Conservation (phyloP, 2,797 vertebrate genomes). For the Prionace glauca region DNA sequence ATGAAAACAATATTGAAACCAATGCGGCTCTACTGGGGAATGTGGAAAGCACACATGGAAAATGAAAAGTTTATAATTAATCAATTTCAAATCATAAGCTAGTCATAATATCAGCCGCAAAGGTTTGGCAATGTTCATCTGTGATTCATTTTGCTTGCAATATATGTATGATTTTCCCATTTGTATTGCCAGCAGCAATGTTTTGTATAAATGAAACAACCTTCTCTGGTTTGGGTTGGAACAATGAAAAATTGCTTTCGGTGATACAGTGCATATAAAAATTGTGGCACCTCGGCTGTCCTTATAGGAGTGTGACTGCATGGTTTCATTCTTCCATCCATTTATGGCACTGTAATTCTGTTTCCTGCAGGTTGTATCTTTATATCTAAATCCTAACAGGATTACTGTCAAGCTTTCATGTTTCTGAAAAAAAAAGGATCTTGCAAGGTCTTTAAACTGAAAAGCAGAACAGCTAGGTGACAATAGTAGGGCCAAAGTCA, state of each 20-base stretch:
- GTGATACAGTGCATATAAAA: background rate
- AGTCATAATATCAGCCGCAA: background rate
- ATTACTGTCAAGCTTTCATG: constrained; percentile 45
- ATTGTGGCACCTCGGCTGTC: background rate
- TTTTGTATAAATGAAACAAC: background rate
- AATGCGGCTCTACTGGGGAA: background rate
- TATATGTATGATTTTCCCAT: background rate
- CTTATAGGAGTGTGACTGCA: background rate
- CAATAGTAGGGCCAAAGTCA: constrained; percentile 59
- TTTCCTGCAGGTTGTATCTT: constrained; percentile 44
- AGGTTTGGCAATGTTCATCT: background rate
- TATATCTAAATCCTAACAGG: constrained; percentile 48
- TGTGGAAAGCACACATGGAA: background rate
- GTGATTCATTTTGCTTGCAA: background rate
- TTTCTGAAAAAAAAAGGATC: constrained; percentile 47
- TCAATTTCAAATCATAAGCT: constrained; percentile 2
- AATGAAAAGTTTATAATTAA: background rate
- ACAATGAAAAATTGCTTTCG: background rate
- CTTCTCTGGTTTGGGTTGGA: background rate
- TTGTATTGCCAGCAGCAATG: background rate
- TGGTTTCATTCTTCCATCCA: constrained; percentile 14
- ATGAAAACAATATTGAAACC: no score
- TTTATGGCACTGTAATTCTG: constrained; percentile 39
- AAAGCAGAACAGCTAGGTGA: constrained; percentile 47
- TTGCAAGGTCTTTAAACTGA: constrained; percentile 42